These are phyloP conservation scores for Patella vulgata DNA, from an alignment of 1,140 invertebrate species.

Conservation along the genomic window DNA sequence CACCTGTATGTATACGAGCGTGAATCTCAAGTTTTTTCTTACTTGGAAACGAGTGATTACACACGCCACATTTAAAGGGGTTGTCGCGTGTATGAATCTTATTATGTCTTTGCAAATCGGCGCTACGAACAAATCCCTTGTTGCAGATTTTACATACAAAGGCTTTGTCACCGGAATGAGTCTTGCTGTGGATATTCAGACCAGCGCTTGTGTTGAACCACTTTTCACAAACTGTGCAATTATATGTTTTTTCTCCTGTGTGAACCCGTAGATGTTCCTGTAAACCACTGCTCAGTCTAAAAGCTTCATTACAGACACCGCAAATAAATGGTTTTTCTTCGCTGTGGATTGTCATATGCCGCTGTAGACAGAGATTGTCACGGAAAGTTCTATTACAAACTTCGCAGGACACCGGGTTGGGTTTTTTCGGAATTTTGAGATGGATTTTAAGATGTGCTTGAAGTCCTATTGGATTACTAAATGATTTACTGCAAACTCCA, in stretches of 20 bases:
- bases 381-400: no score
- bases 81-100: slow-evolving; percentile 85
- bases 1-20: slow-evolving; percentile 71
- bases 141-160: slow-evolving; percentile 61
- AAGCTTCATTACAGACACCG: slow-evolving; percentile 71
- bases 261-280: slow-evolving; percentile 88
- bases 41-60: slow-evolving; percentile 84
- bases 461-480: no score
- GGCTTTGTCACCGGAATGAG: slow-evolving; percentile 6
- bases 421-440: no score
- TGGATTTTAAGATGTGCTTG: no score
- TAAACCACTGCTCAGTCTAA: slow-evolving; percentile 93
- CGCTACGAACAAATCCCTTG: slow-evolving; percentile 9
- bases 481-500: no score
- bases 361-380: no score
- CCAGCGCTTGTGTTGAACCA: slow-evolving; percentile 29
- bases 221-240: slow-evolving; percentile 43
- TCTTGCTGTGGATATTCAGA: slow-evolving; percentile 71
- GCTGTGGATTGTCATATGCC: no score
- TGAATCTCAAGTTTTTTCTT: slow-evolving; percentile 20
- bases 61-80: slow-evolving; percentile 84
- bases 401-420: no score
- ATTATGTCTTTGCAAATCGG: slow-evolving; percentile 82
- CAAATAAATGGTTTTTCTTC: no score
- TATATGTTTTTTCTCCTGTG: slow-evolving; percentile 82